phyloP scores from a whole-genome alignment of 2,113 vertebrate genomes.

The Sinocyclocheilus maitianheensis region DNA sequence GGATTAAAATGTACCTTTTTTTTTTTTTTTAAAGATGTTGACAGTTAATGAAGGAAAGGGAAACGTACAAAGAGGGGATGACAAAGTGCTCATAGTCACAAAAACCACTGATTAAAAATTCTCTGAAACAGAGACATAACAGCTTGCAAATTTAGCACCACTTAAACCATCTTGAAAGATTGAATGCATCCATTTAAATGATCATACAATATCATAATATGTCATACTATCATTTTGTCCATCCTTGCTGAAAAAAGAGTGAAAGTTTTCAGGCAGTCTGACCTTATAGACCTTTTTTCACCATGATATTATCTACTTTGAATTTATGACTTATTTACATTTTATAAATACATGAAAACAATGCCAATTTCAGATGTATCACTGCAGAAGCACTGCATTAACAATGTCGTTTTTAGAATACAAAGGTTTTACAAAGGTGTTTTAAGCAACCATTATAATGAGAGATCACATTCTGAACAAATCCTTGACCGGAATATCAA shows the following conservation, averaged over 20 bases:
- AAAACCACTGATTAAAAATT: constrained; percentile 36
- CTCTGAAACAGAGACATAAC: constrained; percentile 41
- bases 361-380: not conserved
- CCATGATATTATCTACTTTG: not conserved
- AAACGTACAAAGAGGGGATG: constrained; percentile 15
- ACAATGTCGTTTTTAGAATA: constrained; percentile 21
- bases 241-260: not conserved
- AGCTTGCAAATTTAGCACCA: constrained; percentile 25
- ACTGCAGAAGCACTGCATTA: constrained; percentile 8
- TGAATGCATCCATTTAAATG: constrained; percentile 13
- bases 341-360: constrained; percentile 25
- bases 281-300: not conserved
- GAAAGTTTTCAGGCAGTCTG: not conserved
- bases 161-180: not conserved
- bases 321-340: constrained; percentile 13
- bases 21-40: constrained; percentile 39
- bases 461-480: constrained; percentile 21
- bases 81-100: constrained; percentile 32
- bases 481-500: constrained; percentile 40
- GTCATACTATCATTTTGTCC: not conserved
- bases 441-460: constrained; percentile 4
- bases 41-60: constrained; percentile 15
- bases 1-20: not conserved
- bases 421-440: constrained; percentile 8
- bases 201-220: constrained; percentile 2